phyloP scores from a whole-genome alignment of 2,113 vertebrate species.

The Illadopsis cleaveri region DNA sequence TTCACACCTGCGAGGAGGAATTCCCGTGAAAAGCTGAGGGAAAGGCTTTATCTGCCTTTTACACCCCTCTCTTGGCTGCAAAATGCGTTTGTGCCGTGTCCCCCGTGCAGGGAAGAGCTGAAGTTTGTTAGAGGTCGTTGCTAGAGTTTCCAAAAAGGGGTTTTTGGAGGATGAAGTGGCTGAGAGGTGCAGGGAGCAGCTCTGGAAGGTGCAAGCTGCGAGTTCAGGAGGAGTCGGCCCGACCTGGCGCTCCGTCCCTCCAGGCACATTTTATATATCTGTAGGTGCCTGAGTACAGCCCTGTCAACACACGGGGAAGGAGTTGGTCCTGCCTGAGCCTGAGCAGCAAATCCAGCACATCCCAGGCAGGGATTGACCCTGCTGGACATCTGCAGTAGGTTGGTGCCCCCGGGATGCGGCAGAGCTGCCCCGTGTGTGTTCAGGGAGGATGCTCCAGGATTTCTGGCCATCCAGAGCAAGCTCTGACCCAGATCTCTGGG shows the following conservation, averaged over 20 bases:
- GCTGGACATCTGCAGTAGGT: neutral
- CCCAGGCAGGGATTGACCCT: neutral
- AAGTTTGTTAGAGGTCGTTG: fast-evolving
- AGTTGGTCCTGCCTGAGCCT: neutral
- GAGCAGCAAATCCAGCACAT: neutral
- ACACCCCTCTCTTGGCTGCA: neutral
- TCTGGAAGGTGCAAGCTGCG: neutral
- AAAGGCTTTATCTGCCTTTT: neutral
- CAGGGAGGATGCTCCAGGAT: neutral
- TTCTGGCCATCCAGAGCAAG: neutral
- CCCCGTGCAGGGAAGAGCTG: fast-evolving
- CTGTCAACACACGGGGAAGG: neutral
- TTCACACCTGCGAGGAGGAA: fast-evolving
- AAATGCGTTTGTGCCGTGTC: fast-evolving
- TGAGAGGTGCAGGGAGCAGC: neutral
- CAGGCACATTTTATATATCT: neutral
- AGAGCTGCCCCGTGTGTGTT: fast-evolving
- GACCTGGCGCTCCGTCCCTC: fast-evolving
- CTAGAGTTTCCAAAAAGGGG: neutral
- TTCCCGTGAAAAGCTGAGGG: neutral
- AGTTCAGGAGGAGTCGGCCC: neutral
- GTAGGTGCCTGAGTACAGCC: neutral
- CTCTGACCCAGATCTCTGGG: neutral
- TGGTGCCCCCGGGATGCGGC: fast-evolving
- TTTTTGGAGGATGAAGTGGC: neutral